Evolutionary conservation across 2,888 invertebrate species (phyloP), one percentile per base, ranked within the genome.

Genomic region (Agrotis exclamationis): DNA sequence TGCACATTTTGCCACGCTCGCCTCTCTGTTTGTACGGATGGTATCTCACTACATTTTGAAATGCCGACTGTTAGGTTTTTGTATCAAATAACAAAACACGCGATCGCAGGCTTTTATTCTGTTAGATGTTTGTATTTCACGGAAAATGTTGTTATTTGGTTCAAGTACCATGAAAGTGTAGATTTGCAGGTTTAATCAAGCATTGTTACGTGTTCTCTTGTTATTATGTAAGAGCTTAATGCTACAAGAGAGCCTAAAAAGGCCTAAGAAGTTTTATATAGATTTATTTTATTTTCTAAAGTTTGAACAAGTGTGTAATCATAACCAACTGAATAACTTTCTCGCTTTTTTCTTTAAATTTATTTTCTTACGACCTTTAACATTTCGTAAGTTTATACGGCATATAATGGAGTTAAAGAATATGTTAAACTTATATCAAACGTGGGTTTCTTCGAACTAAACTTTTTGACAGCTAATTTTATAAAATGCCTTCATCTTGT

Each of bases 1-100:
- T 88, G 86, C 85, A 82, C 86, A 86, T 88, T 91, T 89, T 87
- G 87, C 86, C 86, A 86, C 82, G 82, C 85, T 81, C 75, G 58
- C 77, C 67, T 80, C 77, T 73, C 53, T 82, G 82, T 84, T 73
- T 84, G 88, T 87, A 48, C 51, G 60, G 72, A 63, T 68, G 67
- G 73, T 77, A 84, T 82, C 70, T 79, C 62, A 71, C 68, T 82
- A 84, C 63, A 76, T 74, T 81, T 80, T 82, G 58, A 72, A 84
- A 74, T 59, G 79, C 65, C 62, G 74, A 75, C 65, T 68, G 81
- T 72, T 74, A 74, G 67, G 76, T 80, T 80, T 82, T 83, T 80
- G 80, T 83, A 80, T 80, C 72, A 80, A 76, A 76, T 71, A 80
- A 80, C 73, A 80, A 76, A 69, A 65, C 80, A 72, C 63, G 70